Conservation (phyloP, 1,140 invertebrate species). For the Drosophila simulans region DNA sequence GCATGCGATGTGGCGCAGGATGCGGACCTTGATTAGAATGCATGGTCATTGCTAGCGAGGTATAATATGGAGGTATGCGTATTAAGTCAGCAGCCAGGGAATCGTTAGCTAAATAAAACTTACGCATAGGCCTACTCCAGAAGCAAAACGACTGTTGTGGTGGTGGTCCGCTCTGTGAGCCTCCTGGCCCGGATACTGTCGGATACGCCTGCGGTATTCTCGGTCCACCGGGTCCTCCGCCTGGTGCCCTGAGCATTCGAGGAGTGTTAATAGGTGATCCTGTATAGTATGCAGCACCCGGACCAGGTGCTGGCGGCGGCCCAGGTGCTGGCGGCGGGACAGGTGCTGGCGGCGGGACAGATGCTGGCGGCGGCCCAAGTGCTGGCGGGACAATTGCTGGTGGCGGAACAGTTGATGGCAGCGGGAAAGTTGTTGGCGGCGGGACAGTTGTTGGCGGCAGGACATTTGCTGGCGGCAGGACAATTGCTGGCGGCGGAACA, state of each 20-base stretch:
- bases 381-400: background rate
- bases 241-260: conserved; percentile 21
- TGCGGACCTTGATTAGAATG: conserved; percentile 5
- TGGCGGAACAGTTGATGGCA: background rate
- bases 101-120: background rate
- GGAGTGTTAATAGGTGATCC: background rate
- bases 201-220: conserved; percentile 1
- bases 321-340: background rate
- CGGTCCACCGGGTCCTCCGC: background rate
- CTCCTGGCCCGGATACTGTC: background rate
- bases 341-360: too few species aligned
- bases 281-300: background rate
- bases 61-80: too few species aligned
- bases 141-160: conserved; percentile 10
- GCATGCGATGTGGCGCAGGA: background rate
- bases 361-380: background rate
- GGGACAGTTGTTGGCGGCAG: background rate
- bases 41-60: too few species aligned
- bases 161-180: background rate
- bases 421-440: too few species aligned
- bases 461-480: too few species aligned
- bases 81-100: background rate
- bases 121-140: conserved; percentile 45
- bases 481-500: background rate
- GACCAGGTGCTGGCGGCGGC: too few species aligned